Base-by-base conservation (phyloP, 2,888 invertebrate genomes). In the Osmoderma eremita region DNA sequence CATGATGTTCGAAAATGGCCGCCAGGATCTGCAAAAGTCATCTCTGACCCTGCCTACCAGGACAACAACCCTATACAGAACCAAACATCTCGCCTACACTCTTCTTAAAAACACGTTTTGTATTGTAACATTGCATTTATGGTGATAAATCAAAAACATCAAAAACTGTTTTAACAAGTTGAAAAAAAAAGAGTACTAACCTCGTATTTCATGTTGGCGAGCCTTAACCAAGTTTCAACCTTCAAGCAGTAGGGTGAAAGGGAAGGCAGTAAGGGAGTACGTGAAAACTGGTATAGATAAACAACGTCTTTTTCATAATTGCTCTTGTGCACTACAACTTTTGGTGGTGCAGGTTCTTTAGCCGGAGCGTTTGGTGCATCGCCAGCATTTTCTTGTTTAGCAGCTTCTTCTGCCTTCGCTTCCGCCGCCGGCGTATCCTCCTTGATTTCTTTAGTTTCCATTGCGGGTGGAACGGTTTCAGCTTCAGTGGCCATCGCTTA, bases 201-300 rank as follows among this genome's bases (percentile, higher is more conserved):
- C 94, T 96, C 95, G 84, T 96, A 97, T 85, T 93, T 94, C 82
- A 96, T 88, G 81, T 92, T 94, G 79, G 92, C 91, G 78, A 97
- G 88, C 81, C 97, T 89, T 75, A 97, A 88, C 95, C 95, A 97
- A 78, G 96, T 95, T 87, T 97, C 97, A 77, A 96, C 93, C 88
- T 97, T 97, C 81, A 97, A 88, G 85, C 95, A 95, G 84, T 92
- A 96, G 67, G 95, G 94, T 74, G 95, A 96, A 77, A 94, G 86
- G 70, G 95, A 95, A 69, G 96, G 96, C 80, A 96, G 86, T 80
- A 93, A 86, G 74, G 95, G 93, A 75, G 94, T 94, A 80, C 97
- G 90, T 74, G 94, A 90, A 83, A 97, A 95, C 84, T 97, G 97
- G 84, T 95, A 95, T 81, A 97, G 85, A 85, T 97, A 97, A 72